Base-by-base conservation (phyloP, 1,140 invertebrate species). In the Eufriesea mexicana region DNA sequence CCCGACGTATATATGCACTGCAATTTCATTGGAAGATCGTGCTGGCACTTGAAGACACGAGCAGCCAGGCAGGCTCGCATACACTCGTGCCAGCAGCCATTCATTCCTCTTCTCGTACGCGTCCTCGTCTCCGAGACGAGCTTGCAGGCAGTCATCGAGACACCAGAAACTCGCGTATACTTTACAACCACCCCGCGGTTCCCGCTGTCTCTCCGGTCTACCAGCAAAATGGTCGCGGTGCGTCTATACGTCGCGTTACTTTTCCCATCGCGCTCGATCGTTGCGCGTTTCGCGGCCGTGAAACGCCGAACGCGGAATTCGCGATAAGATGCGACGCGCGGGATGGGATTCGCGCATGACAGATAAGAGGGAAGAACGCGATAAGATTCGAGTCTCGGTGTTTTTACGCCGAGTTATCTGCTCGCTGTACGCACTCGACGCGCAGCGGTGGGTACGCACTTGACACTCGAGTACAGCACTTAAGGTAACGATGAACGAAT, bases 21-120 rank as follows among this genome's bases (percentile, higher is more conserved):
- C 91, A 86, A 92, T 88, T 90, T 92, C 90, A 93, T 93, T 93
- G 92, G 92, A 92, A 92, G 92, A 90, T 88, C 79, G 89, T 74
- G 73, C 54, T 77, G 79, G 49, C 80, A 75, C 79, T 85, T 73
- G 73, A 89, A 88, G 86, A 86, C 86, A 78, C 87, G 70, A 74
- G 57, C 68, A 74, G 47, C 71, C 45, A 54, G 54, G 6, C 57
- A 74, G 25, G n/a, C 61, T 57, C 42, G 42, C 67, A 57, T 45
- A 59, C 66, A 16, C n/a, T 57, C 71, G 78, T 20, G 25, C 78
- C 66, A 70, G 0, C 70, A 61, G 28, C 49, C 47, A 49, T 75
- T 79, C 61, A 54, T 57, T 67, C 54, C 70, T 61, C 28, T 68
- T 67, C 67, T 49, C 62, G 28, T 51, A 72, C 72, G 76, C 62